Evolutionary conservation across 2,797 vertebrate genomes (phyloP).

Genomic region (Sebastes iracundus): DNA sequence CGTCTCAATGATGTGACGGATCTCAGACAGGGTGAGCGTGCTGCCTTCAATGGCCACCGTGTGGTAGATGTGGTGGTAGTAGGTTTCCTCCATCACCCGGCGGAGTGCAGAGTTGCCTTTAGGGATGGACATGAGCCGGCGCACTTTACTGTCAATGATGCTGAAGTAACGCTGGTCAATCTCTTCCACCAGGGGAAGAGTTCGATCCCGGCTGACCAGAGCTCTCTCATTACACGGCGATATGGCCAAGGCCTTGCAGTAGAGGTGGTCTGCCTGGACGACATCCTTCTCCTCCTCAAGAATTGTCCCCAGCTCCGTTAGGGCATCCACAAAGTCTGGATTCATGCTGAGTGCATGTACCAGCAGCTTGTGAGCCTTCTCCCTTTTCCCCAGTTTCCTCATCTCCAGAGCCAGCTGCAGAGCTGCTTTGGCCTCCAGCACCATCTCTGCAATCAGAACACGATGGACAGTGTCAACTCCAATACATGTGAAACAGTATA

Average conservation of each 20-base stretch:
- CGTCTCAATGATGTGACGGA: constrained; percentile 96
- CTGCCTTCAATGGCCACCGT: constrained; percentile 98
- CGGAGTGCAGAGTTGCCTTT: constrained; percentile 94
- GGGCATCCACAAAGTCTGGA: constrained; percentile 91
- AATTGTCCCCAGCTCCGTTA: constrained; percentile 94
- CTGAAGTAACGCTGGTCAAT: constrained; percentile 96
- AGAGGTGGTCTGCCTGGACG: constrained; percentile 93
- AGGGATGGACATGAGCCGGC: constrained; percentile 94
- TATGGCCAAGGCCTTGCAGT: constrained; percentile 92
- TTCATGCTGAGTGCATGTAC: constrained; percentile 94
- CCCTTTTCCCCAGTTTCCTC: constrained; percentile 93
- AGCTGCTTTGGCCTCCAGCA: constrained; percentile 90
- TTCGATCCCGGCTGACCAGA: constrained; percentile 91
- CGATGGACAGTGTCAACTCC: background rate
- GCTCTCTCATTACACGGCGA: constrained; percentile 92
- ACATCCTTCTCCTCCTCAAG: constrained; percentile 96
- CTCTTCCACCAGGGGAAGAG: constrained; percentile 94
- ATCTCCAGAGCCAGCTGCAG: constrained; percentile 94
- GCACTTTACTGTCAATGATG: constrained; percentile 94
- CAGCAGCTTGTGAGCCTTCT: constrained; percentile 95
- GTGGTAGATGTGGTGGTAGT: constrained; percentile 99
- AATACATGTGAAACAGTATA: background rate
- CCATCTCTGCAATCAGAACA: constrained; percentile 81
- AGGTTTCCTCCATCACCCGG: constrained; percentile 96
- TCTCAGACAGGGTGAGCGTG: constrained; percentile 94